phyloP scores from a whole-genome alignment of 2,888 invertebrate genomes.

The Phyllotreta striolata region DNA sequence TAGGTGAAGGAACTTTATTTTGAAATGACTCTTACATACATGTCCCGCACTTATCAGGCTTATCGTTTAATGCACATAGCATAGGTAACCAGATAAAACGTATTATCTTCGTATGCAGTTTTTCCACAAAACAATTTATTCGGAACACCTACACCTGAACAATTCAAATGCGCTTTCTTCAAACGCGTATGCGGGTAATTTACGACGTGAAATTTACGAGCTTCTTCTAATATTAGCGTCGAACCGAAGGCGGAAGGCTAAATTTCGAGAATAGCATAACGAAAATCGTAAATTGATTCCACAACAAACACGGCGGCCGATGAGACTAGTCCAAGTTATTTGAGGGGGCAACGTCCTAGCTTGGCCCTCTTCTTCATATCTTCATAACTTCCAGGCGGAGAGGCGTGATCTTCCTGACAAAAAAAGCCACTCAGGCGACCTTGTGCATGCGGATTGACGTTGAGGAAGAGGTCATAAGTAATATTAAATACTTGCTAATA shows the following conservation, averaged over 20 bases:
- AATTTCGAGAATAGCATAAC: not conserved
- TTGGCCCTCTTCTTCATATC: constrained; percentile 14
- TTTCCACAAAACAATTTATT: too few relatives aligned
- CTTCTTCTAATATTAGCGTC: not conserved
- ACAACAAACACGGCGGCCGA: constrained; percentile 3
- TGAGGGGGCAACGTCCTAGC: constrained; percentile 18
- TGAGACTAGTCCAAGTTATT: constrained; percentile 16
- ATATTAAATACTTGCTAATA: too few relatives aligned
- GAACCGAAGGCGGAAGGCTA: constrained; percentile 1
- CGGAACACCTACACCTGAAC: too few relatives aligned
- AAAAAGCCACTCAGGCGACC: not conserved
- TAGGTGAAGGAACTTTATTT: constrained; percentile 21
- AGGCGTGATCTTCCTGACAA: constrained; percentile 15
- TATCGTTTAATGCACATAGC: too few relatives aligned
- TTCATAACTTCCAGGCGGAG: constrained; percentile 8
- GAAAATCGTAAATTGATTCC: constrained; percentile 10
- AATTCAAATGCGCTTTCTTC: too few relatives aligned
- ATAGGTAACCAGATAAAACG: not conserved
- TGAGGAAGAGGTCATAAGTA: too few relatives aligned
- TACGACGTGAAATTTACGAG: too few relatives aligned
- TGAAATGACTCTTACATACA: constrained; percentile 2
- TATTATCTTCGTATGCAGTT: too few relatives aligned
- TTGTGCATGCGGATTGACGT: too few relatives aligned
- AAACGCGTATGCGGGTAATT: too few relatives aligned
- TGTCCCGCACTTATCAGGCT: not conserved